A percentile compares a stretch with the other conserved stretches of the same genome.
phyloP scores from a whole-genome alignment of 2,888 invertebrate genomes.

The Griposia aprilina region DNA sequence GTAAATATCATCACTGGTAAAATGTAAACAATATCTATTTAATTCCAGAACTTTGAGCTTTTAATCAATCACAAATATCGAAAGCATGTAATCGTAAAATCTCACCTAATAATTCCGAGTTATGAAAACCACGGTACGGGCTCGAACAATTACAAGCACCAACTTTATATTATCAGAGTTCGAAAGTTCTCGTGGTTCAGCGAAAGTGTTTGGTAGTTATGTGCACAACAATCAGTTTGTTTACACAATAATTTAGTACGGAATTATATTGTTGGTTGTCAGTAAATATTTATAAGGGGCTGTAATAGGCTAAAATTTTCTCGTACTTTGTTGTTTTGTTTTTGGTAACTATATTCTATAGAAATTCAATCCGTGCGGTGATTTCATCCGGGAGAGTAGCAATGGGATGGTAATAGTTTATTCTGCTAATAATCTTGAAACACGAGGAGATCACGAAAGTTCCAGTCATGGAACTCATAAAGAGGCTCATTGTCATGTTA shows the following conservation, averaged over 20 bases:
- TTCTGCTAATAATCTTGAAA: neutral
- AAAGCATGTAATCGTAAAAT: neutral
- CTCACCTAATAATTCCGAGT: conserved; percentile 31
- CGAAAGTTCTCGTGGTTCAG: conserved; percentile 73
- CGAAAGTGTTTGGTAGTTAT: conserved; percentile 71
- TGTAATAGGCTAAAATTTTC: neutral
- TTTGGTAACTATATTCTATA: neutral
- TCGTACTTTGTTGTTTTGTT: neutral
- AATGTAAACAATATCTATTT: neutral
- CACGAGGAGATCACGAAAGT: no score
- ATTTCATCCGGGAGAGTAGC: neutral
- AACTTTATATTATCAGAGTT: conserved; percentile 82
- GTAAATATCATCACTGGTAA: neutral
- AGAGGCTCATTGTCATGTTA: no score
- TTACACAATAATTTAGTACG: conserved; percentile 44
- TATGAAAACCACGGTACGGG: conserved; percentile 55
- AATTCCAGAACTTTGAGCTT: neutral
- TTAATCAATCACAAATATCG: neutral
- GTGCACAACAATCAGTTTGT: conserved; percentile 59
- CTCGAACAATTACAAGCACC: conserved; percentile 68
- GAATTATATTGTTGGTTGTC: conserved; percentile 47
- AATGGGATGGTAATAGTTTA: neutral
- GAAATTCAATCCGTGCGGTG: neutral
- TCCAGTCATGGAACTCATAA: no score
- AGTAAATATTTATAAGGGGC: conserved; percentile 47